Conservation (phyloP, 1,140 invertebrate species). For the Drosophila auraria region DNA sequence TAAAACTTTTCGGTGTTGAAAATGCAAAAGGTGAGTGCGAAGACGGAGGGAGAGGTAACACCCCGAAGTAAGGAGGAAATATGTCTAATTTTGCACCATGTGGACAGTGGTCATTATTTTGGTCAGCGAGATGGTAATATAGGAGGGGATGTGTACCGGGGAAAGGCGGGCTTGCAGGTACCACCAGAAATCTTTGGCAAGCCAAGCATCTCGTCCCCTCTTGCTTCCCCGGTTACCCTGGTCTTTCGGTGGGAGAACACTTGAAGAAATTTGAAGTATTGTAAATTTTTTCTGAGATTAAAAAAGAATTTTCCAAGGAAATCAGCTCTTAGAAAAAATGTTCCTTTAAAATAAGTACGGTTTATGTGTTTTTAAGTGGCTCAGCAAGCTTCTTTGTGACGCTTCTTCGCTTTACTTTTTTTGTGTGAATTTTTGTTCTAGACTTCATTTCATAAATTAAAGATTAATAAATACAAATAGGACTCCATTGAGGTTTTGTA, state of each 20-base stretch:
- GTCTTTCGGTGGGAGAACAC: not conserved
- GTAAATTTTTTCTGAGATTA: not conserved
- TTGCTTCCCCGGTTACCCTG: not conserved
- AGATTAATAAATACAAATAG: too few species aligned
- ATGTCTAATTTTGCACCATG: conserved; percentile 82
- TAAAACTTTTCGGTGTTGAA: conserved; percentile 76
- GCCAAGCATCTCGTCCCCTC: conserved; percentile 2
- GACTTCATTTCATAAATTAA: too few species aligned
- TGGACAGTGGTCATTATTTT: conserved; percentile 83
- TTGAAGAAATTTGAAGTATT: not conserved
- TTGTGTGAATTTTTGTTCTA: too few species aligned
- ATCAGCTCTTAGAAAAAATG: too few species aligned
- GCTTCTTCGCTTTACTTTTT: too few species aligned
- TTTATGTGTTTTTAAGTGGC: too few species aligned
- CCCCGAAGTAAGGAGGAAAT: conserved; percentile 71
- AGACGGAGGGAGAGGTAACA: conserved; percentile 17
- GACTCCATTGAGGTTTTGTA: too few species aligned
- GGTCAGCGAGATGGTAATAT: conserved; percentile 15
- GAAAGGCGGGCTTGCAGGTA: conserved; percentile 48
- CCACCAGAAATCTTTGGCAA: conserved; percentile 65
- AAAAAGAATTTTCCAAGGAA: not conserved
- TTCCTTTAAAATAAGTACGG: too few species aligned
- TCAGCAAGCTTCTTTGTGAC: too few species aligned
- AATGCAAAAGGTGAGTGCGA: conserved; percentile 53
- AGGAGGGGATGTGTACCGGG: not conserved